phyloP scores from a whole-genome alignment of 53 echinoderm and acorn worm species.

The Patiria pectinifera region DNA sequence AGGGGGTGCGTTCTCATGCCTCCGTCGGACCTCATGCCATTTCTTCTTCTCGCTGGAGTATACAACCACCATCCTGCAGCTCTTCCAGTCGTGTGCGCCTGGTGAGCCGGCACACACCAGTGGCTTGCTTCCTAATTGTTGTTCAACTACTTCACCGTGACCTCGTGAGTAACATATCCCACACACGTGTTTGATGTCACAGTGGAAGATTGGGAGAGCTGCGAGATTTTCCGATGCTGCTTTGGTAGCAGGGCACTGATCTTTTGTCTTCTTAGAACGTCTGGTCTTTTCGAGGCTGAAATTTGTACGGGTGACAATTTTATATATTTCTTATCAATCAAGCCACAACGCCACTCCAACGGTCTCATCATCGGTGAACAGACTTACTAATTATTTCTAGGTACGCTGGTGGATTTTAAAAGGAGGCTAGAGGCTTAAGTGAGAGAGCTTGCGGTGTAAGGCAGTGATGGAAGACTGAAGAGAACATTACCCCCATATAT shows the following conservation, averaged over 20 bases:
- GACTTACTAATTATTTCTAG: no score
- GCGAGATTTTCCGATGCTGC: background rate
- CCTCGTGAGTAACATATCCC: constrained; percentile 73
- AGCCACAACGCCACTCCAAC: background rate
- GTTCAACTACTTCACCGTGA: constrained; percentile 14
- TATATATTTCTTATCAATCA: background rate
- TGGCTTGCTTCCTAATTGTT: constrained; percentile 16
- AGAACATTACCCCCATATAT: no score
- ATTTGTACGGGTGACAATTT: background rate
- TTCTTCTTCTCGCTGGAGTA: constrained; percentile 20
- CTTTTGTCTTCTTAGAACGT: background rate
- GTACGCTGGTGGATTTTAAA: no score
- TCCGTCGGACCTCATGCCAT: constrained; percentile 70
- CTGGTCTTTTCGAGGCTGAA: background rate
- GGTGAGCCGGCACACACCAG: constrained; percentile 53
- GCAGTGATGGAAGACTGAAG: no score
- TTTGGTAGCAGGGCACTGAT: background rate
- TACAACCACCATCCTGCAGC: constrained; percentile 53
- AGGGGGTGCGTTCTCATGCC: constrained; percentile 64
- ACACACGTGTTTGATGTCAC: constrained; percentile 61
- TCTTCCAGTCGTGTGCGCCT: constrained; percentile 68
- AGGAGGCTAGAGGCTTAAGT: no score
- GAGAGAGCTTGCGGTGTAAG: no score
- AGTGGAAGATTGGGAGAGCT: background rate
- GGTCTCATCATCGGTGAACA: no score